Conservation (phyloP, 2,113 vertebrate species). For the Cygnus buccinator region DNA sequence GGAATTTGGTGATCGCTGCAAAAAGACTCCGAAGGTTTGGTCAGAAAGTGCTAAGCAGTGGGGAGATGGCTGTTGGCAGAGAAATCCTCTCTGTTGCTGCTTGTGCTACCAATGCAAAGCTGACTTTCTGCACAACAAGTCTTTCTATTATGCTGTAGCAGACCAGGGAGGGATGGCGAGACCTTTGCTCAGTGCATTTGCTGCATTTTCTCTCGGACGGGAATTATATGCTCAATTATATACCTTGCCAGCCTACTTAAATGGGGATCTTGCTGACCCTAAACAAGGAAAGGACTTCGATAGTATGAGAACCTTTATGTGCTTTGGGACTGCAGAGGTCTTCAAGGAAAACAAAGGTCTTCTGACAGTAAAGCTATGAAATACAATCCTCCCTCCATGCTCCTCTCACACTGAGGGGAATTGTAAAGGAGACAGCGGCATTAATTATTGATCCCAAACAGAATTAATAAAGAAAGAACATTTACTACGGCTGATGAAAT, state of each 20-base stretch:
- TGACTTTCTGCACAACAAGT: background rate
- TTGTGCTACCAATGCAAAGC: background rate
- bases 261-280: background rate
- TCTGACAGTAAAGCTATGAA: background rate
- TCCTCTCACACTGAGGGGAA: background rate
- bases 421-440: background rate
- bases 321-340: background rate
- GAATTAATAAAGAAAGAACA: constrained; percentile 51
- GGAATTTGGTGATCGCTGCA: background rate
- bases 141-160: background rate
- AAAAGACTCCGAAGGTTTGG: background rate
- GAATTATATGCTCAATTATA: background rate
- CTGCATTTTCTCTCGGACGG: background rate
- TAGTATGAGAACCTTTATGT: background rate
- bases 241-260: background rate
- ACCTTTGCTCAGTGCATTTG: background rate
- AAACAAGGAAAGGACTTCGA: background rate
- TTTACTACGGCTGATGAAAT: constrained; percentile 24
- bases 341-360: background rate
- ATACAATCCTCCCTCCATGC: background rate
- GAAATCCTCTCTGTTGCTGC: background rate
- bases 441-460: constrained; percentile 62
- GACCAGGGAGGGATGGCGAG: background rate
- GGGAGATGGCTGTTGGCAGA: background rate
- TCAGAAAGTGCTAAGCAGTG: background rate